Base-by-base conservation (phyloP, 2,888 invertebrate species). In the Rhimphoctona megacephalus region DNA sequence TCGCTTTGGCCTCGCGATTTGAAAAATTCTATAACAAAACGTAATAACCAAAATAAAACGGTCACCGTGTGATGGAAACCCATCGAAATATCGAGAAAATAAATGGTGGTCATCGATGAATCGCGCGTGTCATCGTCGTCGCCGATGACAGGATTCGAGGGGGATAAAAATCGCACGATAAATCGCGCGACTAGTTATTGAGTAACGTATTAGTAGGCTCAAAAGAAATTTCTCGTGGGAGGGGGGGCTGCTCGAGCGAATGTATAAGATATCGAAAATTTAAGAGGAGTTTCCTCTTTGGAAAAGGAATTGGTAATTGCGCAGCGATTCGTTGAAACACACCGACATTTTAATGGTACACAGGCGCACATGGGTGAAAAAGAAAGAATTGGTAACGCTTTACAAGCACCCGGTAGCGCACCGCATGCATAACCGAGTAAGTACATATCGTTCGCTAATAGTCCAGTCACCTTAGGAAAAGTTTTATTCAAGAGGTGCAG, bases 301-400 rank as follows among this genome's bases (percentile, higher is more conserved):
- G 4, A 19, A 61, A 57, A 25, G 76, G 49, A 83, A 83, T 72
- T n/a, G 61, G 46, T n/a, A 49, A 52, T 49, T 67, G n/a, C n/a
- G 46, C 25, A n/a, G 33, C 14, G 33, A n/a, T 61, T 73, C 69
- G 39, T 49, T 39, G 30, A n/a, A n/a, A n/a, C 46, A 80, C 14
- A 52, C 46, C 61, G 30, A 22, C n/a, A 33, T 77, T 77, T 66
- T 14, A 43, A 49, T 25, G 72, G 70, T 66, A 70, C 61, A 76
- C 49, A 72, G 43, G 76, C 67, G 74, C 46, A 67, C 30, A 22
- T 22, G 9, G 39, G 33, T 49, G 77, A 80, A 70, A 85, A 76
- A 79, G 74, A 66, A 36, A 73, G 76, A 25, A 86, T 84, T 87
- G 77, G 83, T 85, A 73, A 83, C 85, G 85, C 64, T 85, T 81